A percentile compares a stretch with the other conserved stretches of the same genome.
Conservation (phyloP, 2,113 vertebrate genomes). For the Clarias gariepinus region DNA sequence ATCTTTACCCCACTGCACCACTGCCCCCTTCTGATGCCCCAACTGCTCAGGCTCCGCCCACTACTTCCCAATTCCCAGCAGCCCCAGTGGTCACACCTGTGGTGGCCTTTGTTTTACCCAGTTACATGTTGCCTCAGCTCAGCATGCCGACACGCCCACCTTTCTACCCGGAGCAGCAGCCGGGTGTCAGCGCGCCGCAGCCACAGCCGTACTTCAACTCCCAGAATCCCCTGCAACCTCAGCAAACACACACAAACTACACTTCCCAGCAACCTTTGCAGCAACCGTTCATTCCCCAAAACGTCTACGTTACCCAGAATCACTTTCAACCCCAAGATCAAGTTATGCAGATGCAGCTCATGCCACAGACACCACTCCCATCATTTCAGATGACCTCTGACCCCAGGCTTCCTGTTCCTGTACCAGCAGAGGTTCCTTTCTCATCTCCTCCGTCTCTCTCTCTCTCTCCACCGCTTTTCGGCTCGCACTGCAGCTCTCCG, state of each 20-base stretch:
- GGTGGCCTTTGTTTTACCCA: slow-evolving; percentile 83
- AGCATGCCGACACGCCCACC: slow-evolving; percentile 65
- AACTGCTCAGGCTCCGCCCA: slow-evolving; percentile 62
- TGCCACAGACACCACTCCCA: slow-evolving; percentile 66
- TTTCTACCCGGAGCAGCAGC: slow-evolving; percentile 70
- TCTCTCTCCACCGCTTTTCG: slow-evolving; percentile 80
- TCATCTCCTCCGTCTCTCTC: slow-evolving; percentile 70
- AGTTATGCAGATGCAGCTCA: slow-evolving; percentile 61
- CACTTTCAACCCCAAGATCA: slow-evolving; percentile 53
- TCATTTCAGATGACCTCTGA: slow-evolving; percentile 67
- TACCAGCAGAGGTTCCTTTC: slow-evolving; percentile 66
- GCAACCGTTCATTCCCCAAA: slow-evolving; percentile 65
- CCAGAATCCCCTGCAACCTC: slow-evolving; percentile 67
- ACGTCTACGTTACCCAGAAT: slow-evolving; percentile 60
- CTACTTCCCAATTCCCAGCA: slow-evolving; percentile 70
- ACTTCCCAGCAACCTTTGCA: slow-evolving; percentile 58
- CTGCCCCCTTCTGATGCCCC: slow-evolving; percentile 62
- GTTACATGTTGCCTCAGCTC: slow-evolving; percentile 76
- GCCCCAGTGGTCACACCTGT: slow-evolving; percentile 81
- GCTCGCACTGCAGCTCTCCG: slow-evolving; percentile 90
- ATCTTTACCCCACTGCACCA: slow-evolving; percentile 76
- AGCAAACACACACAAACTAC: slow-evolving; percentile 67
- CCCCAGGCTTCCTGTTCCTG: slow-evolving; percentile 61
- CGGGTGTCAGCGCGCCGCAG: slow-evolving; percentile 42
- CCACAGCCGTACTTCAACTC: slow-evolving; percentile 52